Conservation (phyloP, 2,888 invertebrate species). For the Lepetodrilus schrolli region DNA sequence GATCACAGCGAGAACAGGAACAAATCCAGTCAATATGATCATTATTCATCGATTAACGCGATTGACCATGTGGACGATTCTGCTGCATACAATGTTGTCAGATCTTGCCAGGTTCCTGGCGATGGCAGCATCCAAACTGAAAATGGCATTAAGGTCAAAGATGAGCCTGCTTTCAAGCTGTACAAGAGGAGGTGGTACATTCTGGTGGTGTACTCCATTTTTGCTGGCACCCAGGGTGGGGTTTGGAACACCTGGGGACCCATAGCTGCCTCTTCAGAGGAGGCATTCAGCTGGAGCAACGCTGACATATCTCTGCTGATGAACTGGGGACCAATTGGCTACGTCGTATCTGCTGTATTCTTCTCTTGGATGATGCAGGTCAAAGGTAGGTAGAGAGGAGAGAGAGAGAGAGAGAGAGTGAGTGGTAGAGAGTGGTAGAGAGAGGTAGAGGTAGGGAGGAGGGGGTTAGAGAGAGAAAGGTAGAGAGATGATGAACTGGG, state of each 20-base stretch:
- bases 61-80: not conserved
- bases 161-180: conserved; percentile 35
- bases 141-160: not conserved
- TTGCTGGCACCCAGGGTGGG: conserved; percentile 52
- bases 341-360: conserved; percentile 47
- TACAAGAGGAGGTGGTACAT: conserved; percentile 61
- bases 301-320: conserved; percentile 53
- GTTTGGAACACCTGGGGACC: conserved; percentile 64
- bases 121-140: not conserved
- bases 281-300: conserved; percentile 57
- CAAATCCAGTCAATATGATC: no score
- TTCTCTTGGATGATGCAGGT: conserved; percentile 62
- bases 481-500: no score
- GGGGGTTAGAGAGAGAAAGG: no score
- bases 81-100: no score
- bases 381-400: no score
- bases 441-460: no score
- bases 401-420: no score
- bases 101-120: no score
- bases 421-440: no score
- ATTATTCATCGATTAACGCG: not conserved
- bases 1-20: not conserved
- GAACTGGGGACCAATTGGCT: conserved; percentile 62
- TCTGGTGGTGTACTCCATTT: conserved; percentile 48
- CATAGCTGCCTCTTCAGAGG: conserved; percentile 50